Percentiles rank a stretch among this genome's conserved stretches.
Evolutionary conservation across 2,888 invertebrate genomes (phyloP).

Genomic region (Nephrotoma appendiculata): DNA sequence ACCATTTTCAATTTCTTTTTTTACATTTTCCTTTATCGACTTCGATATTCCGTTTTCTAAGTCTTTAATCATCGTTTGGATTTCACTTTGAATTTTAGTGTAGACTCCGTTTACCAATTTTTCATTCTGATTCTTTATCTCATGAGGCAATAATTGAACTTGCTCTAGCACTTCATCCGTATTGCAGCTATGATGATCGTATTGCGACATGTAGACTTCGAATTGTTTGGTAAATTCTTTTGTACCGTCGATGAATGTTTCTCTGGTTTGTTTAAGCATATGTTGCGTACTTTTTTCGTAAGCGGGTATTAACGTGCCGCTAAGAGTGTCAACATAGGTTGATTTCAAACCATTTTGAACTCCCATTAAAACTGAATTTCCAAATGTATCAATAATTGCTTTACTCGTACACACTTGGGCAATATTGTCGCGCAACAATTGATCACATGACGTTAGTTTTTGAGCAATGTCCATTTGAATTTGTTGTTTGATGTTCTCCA

Average conservation of each 20-base stretch:
- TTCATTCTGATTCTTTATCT: slow-evolving; percentile 11
- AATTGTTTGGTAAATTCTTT: slow-evolving; percentile 55
- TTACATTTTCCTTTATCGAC: slow-evolving; percentile 27
- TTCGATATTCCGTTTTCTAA: slow-evolving; percentile 25
- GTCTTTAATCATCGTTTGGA: slow-evolving; percentile 27
- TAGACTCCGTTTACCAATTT: not conserved
- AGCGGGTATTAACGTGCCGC: slow-evolving; percentile 62
- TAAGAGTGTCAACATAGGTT: slow-evolving; percentile 64
- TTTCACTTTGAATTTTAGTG: slow-evolving; percentile 23
- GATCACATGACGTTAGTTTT: slow-evolving; percentile 58
- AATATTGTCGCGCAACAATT: slow-evolving; percentile 63
- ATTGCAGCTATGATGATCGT: slow-evolving; percentile 27
- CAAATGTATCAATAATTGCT: slow-evolving; percentile 54
- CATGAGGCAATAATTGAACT: slow-evolving; percentile 24
- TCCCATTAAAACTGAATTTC: slow-evolving; percentile 48
- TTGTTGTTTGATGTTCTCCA: slow-evolving; percentile 60
- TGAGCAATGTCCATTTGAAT: slow-evolving; percentile 57
- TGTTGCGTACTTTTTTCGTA: slow-evolving; percentile 76
- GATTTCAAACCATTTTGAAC: slow-evolving; percentile 60
- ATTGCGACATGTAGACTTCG: slow-evolving; percentile 33
- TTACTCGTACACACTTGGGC: slow-evolving; percentile 65
- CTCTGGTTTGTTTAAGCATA: slow-evolving; percentile 82
- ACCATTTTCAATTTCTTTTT: slow-evolving; percentile 30
- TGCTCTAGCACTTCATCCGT: slow-evolving; percentile 26
- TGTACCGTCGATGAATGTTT: slow-evolving; percentile 75